A percentile compares a stretch with the other conserved stretches of the same genome.
These are phyloP conservation scores for Dicaeum eximium DNA, from an alignment of 2,113 vertebrate genomes.

Conservation along the genomic window DNA sequence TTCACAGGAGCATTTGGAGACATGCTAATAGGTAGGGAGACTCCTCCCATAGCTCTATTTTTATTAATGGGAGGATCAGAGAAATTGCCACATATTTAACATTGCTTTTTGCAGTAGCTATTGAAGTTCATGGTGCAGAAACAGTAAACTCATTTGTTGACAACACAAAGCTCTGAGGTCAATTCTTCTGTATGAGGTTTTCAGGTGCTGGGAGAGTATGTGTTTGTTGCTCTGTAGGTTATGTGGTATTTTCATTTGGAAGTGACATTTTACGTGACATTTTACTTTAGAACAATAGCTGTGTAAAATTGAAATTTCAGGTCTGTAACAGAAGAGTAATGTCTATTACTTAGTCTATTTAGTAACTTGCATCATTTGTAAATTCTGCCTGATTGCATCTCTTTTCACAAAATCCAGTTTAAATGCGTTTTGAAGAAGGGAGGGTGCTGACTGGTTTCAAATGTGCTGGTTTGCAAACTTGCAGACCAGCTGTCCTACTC, in stretches of 20 bases:
- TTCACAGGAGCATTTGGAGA: neutral
- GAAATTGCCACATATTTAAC: neutral
- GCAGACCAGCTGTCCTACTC: conserved; percentile 30
- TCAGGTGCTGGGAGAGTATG: neutral
- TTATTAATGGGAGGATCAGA: neutral
- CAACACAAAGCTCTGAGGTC: neutral
- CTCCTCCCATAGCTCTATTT: neutral
- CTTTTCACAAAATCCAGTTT: neutral
- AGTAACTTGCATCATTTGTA: neutral
- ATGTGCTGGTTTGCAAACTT: conserved; percentile 17
- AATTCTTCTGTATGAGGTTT: neutral
- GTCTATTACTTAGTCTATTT: neutral
- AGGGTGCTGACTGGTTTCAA: neutral
- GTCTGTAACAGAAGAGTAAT: neutral
- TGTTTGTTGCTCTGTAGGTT: neutral
- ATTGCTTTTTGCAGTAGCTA: neutral
- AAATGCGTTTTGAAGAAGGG: neutral
- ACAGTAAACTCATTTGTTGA: neutral
- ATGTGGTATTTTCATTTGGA: neutral
- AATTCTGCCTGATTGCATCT: neutral
- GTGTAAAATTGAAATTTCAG: neutral
- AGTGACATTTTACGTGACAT: conserved; percentile 1
- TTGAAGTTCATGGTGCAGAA: neutral
- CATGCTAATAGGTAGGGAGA: neutral
- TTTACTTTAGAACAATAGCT: conserved; percentile 17